phyloP scores from a whole-genome alignment of 1,140 invertebrate species.

The Halesus radiatus region DNA sequence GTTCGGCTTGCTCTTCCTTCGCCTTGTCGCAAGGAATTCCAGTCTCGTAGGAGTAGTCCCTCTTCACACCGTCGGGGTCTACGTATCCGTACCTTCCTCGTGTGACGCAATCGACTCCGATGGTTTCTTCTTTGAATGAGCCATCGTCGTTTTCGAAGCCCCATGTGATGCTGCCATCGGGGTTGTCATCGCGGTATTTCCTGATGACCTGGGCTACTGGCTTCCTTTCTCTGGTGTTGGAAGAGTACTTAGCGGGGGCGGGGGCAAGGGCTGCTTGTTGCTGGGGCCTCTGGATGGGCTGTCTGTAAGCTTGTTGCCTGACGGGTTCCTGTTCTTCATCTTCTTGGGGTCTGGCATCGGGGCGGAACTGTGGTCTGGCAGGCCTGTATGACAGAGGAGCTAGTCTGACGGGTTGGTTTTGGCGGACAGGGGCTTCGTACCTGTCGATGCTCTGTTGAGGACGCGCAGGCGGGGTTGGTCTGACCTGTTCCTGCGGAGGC shows the following conservation, averaged over 20 bases:
- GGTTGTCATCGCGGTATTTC: conserved; percentile 84
- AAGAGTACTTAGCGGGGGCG: conserved; percentile 63
- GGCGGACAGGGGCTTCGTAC: conserved; percentile 60
- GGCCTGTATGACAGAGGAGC: conserved; percentile 67
- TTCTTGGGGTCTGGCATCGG: conserved; percentile 58
- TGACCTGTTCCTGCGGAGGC: conserved; percentile 60
- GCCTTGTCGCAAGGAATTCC: conserved; percentile 78
- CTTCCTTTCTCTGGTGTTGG: conserved; percentile 71
- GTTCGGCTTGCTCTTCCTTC: conserved; percentile 72
- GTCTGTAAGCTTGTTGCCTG: conserved; percentile 64
- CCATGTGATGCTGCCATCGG: conserved; percentile 88
- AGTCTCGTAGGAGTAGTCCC: conserved; percentile 81
- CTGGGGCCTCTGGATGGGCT: conserved; percentile 65
- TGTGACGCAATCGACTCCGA: conserved; percentile 84
- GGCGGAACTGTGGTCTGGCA: conserved; percentile 67
- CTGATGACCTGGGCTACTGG: conserved; percentile 81
- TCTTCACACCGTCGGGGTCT: conserved; percentile 82
- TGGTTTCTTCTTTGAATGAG: conserved; percentile 84
- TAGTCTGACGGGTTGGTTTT: conserved; percentile 63
- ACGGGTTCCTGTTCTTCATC: conserved; percentile 64
- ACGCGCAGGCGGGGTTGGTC: conserved; percentile 49
- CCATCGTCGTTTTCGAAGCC: conserved; percentile 88
- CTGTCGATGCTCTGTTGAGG: conserved; percentile 61
- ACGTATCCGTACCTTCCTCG: conserved; percentile 87
- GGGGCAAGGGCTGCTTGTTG: conserved; percentile 61